Evolutionary conservation across 2,888 invertebrate genomes (phyloP).

Genomic region (Carpatolechia fugitivella): DNA sequence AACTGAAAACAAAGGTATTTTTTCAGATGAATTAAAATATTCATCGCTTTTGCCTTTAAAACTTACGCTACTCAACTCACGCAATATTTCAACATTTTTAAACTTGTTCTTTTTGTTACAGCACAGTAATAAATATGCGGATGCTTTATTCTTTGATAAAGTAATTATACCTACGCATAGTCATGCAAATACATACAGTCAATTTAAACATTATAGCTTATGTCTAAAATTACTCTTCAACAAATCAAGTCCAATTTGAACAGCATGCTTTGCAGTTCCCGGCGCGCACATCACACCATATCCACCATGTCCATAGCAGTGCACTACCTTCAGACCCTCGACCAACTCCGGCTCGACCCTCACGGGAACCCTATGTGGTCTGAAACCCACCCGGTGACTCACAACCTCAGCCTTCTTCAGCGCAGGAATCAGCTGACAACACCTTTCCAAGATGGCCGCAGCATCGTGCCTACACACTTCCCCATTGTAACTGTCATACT

Average conservation of each 20-base stretch:
- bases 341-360: conserved; percentile 84
- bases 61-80: too few relatives aligned
- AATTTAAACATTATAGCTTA: conserved; percentile 49
- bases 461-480: conserved; percentile 85
- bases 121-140: too few relatives aligned
- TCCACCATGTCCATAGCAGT: conserved; percentile 97
- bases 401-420: conserved; percentile 79
- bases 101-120: too few relatives aligned
- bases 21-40: too few relatives aligned
- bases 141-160: too few relatives aligned
- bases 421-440: conserved; percentile 86
- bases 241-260: conserved; percentile 82
- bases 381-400: conserved; percentile 85
- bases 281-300: conserved; percentile 95
- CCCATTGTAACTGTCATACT: conserved; percentile 87
- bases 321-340: conserved; percentile 82
- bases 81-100: too few relatives aligned
- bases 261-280: conserved; percentile 89
- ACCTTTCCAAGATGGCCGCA: conserved; percentile 88
- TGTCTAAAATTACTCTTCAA: conserved; percentile 49
- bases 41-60: too few relatives aligned
- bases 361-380: conserved; percentile 88
- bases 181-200: too few relatives aligned
- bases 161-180: too few relatives aligned
- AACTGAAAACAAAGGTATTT: too few relatives aligned